Conservation (phyloP, 1,140 invertebrate species). For the Trichonephila clavata region DNA sequence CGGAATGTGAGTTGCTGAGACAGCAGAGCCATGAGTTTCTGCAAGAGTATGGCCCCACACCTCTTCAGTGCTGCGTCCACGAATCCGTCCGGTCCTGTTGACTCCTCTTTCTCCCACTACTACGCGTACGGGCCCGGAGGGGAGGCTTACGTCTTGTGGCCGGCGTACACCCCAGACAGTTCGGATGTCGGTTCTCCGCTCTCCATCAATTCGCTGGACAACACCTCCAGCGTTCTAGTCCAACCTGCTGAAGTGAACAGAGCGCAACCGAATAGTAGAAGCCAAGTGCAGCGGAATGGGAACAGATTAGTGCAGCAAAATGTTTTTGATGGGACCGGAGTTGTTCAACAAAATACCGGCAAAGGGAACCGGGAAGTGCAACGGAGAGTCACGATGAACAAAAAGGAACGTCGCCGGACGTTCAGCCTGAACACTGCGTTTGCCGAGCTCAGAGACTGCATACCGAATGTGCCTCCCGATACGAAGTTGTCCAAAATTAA, state of each 20-base stretch:
- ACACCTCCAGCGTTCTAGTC: background rate
- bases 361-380: conserved; percentile 32
- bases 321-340: background rate
- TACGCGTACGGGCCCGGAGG: conserved; percentile 54
- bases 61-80: background rate
- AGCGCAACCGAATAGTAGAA: background rate
- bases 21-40: conserved; percentile 30
- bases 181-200: conserved; percentile 11
- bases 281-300: conserved; percentile 79
- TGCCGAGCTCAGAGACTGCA: conserved; percentile 93
- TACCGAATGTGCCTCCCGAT: conserved; percentile 96
- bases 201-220: conserved; percentile 23
- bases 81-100: background rate
- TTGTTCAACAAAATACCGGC: conserved; percentile 60
- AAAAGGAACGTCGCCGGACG: conserved; percentile 93
- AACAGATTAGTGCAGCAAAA: conserved; percentile 58
- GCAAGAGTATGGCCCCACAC: background rate
- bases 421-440: conserved; percentile 98
- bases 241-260: too few species aligned
- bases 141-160: conserved; percentile 53
- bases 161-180: background rate
- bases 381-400: conserved; percentile 86
- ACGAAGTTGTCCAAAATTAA: conserved; percentile 90
- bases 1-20: background rate
- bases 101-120: background rate